Conservation (phyloP, 2,113 vertebrate genomes). For the Pluvianellus socialis region DNA sequence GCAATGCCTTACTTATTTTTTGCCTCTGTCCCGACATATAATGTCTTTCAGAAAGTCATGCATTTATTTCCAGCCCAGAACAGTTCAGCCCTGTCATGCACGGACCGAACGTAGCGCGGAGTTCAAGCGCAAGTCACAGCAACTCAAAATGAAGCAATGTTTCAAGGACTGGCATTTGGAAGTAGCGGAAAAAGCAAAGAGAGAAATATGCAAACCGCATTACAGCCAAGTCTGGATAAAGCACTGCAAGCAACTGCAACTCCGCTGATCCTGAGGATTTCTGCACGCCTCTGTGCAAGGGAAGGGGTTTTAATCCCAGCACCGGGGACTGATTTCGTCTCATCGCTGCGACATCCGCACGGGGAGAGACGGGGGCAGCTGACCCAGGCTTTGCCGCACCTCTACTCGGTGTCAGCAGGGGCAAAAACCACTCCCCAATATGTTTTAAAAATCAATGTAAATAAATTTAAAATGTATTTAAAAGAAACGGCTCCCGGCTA, state of each 20-base stretch:
- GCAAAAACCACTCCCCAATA: background rate
- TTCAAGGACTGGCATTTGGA: background rate
- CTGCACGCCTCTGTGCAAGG: background rate
- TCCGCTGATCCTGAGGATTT: background rate
- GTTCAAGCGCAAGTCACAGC: conserved; percentile 28
- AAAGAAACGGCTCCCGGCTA: background rate
- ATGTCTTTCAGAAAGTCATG: background rate
- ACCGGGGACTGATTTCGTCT: background rate
- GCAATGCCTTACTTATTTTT: background rate
- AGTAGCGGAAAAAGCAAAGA: conserved; percentile 21
- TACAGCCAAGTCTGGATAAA: conserved; percentile 31
- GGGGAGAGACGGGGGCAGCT: background rate
- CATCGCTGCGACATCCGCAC: background rate
- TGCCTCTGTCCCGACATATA: background rate
- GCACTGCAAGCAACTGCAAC: conserved; percentile 24
- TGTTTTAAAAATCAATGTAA: fast-evolving
- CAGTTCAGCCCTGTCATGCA: conserved; percentile 26
- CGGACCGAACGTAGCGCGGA: background rate
- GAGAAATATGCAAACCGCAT: background rate
- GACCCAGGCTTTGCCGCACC: background rate
- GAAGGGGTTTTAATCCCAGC: conserved; percentile 15
- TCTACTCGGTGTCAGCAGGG: background rate
- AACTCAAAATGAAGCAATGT: background rate
- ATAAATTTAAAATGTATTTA: background rate
- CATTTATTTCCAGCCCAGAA: background rate